Percentiles rank a stretch among this genome's conserved stretches.
phyloP scores from a whole-genome alignment of 2,888 invertebrate species.

The Nomada fucata region DNA sequence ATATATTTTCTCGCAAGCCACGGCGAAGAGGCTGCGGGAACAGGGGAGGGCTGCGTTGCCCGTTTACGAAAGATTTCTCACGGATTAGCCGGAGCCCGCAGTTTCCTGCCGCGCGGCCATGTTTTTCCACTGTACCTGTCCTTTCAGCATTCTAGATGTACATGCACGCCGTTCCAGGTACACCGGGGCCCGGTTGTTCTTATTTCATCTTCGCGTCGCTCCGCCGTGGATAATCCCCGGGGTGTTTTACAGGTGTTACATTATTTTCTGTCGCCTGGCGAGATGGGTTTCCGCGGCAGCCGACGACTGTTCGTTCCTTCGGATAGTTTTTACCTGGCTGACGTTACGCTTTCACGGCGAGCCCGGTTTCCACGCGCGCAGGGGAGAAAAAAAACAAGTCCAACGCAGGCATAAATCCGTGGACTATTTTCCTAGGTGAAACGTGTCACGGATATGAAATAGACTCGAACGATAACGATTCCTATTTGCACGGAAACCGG shows the following conservation, averaged over 20 bases:
- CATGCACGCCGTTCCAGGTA: conserved; percentile 20
- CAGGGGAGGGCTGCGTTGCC: conserved; percentile 3
- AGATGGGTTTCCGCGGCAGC: not conserved
- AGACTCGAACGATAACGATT: conserved; percentile 1
- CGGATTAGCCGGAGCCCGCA: conserved; percentile 51
- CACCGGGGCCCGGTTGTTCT: conserved; percentile 30
- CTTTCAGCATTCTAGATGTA: conserved; percentile 38
- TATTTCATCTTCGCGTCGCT: conserved; percentile 19
- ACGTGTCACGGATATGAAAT: not conserved
- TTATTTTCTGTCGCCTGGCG: conserved; percentile 47
- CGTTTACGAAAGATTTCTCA: conserved; percentile 55
- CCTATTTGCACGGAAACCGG: conserved; percentile 19
- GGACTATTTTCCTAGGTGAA: not conserved
- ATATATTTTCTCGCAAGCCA: not conserved
- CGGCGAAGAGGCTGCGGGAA: not conserved
- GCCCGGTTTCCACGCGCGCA: not conserved
- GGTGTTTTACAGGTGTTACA: conserved; percentile 54
- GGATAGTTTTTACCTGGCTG: not conserved
- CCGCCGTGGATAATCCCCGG: conserved; percentile 44
- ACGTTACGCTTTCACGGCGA: not conserved
- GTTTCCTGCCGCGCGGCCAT: conserved; percentile 13
- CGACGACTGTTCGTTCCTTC: conserved; percentile 20
- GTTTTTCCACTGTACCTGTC: conserved; percentile 37
- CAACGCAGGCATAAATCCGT: no score
- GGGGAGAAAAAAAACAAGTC: no score